Evolutionary conservation across 2,113 vertebrate species (phyloP), one percentile per base, ranked within the genome.

Genomic region (Chionomys nivalis): DNA sequence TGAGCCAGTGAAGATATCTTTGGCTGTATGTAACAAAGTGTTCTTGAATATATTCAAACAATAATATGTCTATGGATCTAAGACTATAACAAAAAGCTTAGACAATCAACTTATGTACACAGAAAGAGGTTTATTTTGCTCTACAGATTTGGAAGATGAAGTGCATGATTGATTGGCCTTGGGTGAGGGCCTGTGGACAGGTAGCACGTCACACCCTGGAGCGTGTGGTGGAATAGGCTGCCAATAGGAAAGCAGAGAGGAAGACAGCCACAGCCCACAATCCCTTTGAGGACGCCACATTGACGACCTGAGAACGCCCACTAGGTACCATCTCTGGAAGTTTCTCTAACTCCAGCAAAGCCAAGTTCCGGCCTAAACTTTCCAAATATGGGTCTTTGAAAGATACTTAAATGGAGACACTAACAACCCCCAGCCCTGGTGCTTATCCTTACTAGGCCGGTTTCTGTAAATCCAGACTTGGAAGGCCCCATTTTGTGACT

Each of bases 391-490:
- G 42, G 31, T 12, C 3, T 65, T 49, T 33, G 52, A 61, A 26
- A 70, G 7, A 49, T 42, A 42, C 65, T 82, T 81, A 73, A 82
- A 61, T 82, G 12, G 42, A 42, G 39, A 65, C 42, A 61, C 23
- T 39, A 33, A 28, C 3, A 16, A 44, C 16, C 8, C 44, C n/a
- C 61, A 79, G 21, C 52, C 86, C 79, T 47, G 24, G 52, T 78
- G 49, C 24, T 91, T 90, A 23, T 77, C 23, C 9, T 81, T 61
- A 49, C 82, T 63, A 83, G 95, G 76, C 70, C 8, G 89, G 58
- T 47, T 93, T 83, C 55, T 65, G 24, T 77, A 93, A 95, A 94
- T 70, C 68, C 11, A 23, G 88, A 31, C 63, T 91, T 47, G 33
- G 16, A 94, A 91, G 78, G 68, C 14, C 70, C 33, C 26, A 61